These are phyloP conservation scores for Lucifuga dentata DNA, from an alignment of 2,113 vertebrate genomes.

Conservation along the genomic window DNA sequence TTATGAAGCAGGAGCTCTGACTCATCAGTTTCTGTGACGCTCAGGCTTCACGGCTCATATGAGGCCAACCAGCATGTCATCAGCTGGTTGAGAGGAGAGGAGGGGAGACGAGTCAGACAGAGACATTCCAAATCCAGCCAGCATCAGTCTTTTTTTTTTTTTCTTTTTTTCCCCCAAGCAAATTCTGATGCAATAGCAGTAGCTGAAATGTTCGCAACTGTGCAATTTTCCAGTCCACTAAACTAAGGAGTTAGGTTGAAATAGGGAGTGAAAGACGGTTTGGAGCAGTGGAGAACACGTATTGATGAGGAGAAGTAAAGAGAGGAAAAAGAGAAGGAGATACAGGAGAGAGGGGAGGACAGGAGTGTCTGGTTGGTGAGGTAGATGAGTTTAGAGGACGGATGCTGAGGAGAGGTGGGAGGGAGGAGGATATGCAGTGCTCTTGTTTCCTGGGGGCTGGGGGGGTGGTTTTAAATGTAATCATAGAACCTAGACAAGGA, in stretches of 20 bases:
- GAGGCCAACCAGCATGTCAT: constrained; percentile 66
- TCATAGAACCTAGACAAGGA: constrained; percentile 65
- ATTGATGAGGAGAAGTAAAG: not conserved
- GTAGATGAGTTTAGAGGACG: constrained; percentile 63
- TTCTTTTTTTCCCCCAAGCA: not conserved
- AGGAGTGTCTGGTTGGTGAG: constrained; percentile 17
- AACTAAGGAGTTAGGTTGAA: constrained; percentile 44
- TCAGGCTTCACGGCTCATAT: constrained; percentile 67
- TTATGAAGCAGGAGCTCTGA: constrained; percentile 80
- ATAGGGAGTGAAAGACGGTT: constrained; percentile 17
- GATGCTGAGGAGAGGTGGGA: constrained; percentile 57
- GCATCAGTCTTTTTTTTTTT: constrained; percentile 11
- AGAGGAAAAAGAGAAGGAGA: constrained; percentile 14
- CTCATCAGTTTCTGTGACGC: constrained; percentile 81
- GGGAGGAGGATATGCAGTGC: constrained; percentile 44
- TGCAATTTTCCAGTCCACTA: constrained; percentile 33
- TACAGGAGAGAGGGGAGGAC: not conserved
- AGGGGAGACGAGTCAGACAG: constrained; percentile 6
- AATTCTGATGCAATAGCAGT: constrained; percentile 58
- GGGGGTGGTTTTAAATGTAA: constrained; percentile 66
- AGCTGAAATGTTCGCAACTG: constrained; percentile 36
- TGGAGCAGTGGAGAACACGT: not conserved
- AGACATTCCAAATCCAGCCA: constrained; percentile 19
- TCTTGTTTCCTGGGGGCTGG: constrained; percentile 68
- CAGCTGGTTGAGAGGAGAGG: constrained; percentile 31